phyloP scores from a whole-genome alignment of 1,140 invertebrate species.

The Solen grandis region DNA sequence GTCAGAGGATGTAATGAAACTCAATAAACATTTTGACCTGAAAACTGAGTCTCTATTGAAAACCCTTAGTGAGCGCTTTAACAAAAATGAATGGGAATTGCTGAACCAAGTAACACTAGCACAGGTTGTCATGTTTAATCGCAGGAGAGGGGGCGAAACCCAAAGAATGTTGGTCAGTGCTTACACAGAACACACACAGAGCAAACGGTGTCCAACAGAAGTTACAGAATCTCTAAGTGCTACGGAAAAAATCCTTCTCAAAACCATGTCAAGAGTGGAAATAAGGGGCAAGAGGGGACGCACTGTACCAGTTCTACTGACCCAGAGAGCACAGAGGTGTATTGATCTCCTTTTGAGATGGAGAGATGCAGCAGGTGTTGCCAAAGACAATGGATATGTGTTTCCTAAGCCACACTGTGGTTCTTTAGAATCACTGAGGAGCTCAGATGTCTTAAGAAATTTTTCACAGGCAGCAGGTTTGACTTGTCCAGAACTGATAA shows the following conservation, averaged over 20 bases:
- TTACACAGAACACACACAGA: not conserved
- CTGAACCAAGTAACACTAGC: slow-evolving; percentile 26
- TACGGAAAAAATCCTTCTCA: slow-evolving; percentile 18
- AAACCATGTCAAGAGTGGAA: slow-evolving; percentile 2
- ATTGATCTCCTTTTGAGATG: slow-evolving; percentile 4
- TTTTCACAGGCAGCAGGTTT: not conserved
- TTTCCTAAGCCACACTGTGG: not conserved
- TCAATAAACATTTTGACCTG: slow-evolving; percentile 3
- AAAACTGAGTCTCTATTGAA: slow-evolving; percentile 12
- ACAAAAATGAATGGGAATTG: slow-evolving; percentile 37
- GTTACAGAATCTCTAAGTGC: slow-evolving; percentile 11
- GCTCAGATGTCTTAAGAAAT: not conserved
- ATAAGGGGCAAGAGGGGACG: slow-evolving; percentile 31
- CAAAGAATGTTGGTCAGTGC: not conserved
- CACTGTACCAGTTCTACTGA: slow-evolving; percentile 18
- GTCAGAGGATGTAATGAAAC: slow-evolving; percentile 3
- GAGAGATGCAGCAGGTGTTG: not conserved
- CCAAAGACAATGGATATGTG: not conserved
- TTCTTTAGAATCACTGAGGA: not conserved
- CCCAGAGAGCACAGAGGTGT: not conserved
- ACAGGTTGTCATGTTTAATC: slow-evolving; percentile 7
- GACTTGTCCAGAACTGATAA: not conserved
- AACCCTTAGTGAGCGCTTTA: slow-evolving; percentile 1
- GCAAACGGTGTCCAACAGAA: slow-evolving; percentile 2
- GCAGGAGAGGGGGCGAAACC: slow-evolving; percentile 35